These are phyloP conservation scores for Tetramorium parvispinum DNA, from an alignment of 1,140 invertebrate species.

Conservation along the genomic window DNA sequence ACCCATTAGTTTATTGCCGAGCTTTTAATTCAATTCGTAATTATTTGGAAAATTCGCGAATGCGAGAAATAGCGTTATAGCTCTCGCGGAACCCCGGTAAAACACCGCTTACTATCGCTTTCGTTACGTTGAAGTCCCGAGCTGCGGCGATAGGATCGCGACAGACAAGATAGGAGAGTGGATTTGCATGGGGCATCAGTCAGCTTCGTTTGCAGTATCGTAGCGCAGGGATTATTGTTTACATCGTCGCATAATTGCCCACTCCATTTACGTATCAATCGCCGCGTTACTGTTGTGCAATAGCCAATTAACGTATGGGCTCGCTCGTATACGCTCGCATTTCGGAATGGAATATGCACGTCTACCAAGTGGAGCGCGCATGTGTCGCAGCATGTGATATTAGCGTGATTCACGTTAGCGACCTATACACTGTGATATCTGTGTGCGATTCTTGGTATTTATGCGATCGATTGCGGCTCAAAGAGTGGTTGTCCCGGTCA, in stretches of 20 bases:
- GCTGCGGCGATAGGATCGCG: background rate
- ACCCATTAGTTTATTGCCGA: background rate
- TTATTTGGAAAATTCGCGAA: background rate
- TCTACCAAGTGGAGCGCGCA: slow-evolving; percentile 1
- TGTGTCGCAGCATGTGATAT: slow-evolving; percentile 10
- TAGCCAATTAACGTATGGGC: slow-evolving; percentile 73
- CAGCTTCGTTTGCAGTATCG: slow-evolving; percentile 54
- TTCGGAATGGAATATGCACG: slow-evolving; percentile 37
- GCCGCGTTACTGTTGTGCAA: slow-evolving; percentile 76
- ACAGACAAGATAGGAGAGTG: slow-evolving; percentile 22
- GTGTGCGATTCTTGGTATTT: slow-evolving; percentile 4
- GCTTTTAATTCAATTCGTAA: background rate
- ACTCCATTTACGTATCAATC: slow-evolving; percentile 82
- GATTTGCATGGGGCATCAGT: slow-evolving; percentile 59
- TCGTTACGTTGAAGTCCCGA: slow-evolving; percentile 36
- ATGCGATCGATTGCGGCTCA: slow-evolving; percentile 13
- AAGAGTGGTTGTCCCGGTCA: slow-evolving; percentile 4
- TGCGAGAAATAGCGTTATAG: background rate
- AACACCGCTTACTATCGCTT: slow-evolving; percentile 17
- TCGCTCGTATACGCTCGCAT: slow-evolving; percentile 55
- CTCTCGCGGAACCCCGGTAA: background rate
- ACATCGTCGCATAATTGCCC: slow-evolving; percentile 78
- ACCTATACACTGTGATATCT: background rate
- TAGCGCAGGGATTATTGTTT: slow-evolving; percentile 74
- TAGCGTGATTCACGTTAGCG: slow-evolving; percentile 20